Percentiles rank a stretch among this genome's conserved stretches.
Conservation (phyloP, 2,888 invertebrate species). For the Sturmia bella region DNA sequence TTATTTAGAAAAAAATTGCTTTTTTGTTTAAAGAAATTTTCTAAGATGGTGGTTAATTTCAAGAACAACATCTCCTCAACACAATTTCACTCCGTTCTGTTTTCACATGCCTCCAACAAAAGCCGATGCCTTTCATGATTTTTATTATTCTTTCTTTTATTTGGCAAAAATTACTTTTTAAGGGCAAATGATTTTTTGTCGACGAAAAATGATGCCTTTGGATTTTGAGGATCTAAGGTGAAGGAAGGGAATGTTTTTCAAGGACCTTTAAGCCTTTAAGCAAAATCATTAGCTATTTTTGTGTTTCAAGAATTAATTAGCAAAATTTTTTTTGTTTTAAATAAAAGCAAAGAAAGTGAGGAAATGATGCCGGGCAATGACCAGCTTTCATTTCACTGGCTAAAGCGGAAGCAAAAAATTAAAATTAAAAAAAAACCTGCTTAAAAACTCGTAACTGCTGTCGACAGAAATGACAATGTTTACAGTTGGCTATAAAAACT, state of each 20-base stretch:
- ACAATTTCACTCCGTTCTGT: constrained; percentile 25
- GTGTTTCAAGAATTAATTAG: constrained; percentile 50
- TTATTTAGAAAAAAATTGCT: constrained; percentile 8
- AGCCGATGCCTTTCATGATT: constrained; percentile 24
- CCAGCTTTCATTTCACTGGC: too few relatives aligned
- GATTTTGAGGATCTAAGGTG: constrained; percentile 57
- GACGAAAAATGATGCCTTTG: constrained; percentile 51
- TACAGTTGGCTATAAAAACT: too few relatives aligned
- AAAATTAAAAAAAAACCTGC: too few relatives aligned
- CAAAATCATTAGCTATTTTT: constrained; percentile 41
- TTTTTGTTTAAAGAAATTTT: constrained; percentile 52
- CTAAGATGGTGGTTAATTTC: constrained; percentile 51
- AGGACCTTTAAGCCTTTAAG: constrained; percentile 49
- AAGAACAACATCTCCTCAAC: constrained; percentile 50
- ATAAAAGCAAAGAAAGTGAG: constrained; percentile 33
- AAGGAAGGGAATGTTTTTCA: constrained; percentile 38
- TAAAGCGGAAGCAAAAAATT: too few relatives aligned
- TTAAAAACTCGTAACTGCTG: too few relatives aligned
- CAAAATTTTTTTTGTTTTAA: constrained; percentile 41
- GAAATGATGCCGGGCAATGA: constrained; percentile 46
- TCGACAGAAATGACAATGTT: too few relatives aligned
- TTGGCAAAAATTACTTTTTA: constrained; percentile 41
- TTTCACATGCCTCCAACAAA: constrained; percentile 41
- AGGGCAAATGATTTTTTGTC: constrained; percentile 55
- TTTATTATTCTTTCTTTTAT: neutral